Percentiles rank a stretch among this genome's conserved stretches.
Evolutionary conservation across 2,797 vertebrate genomes (phyloP).

Genomic region (Esox lucius): DNA sequence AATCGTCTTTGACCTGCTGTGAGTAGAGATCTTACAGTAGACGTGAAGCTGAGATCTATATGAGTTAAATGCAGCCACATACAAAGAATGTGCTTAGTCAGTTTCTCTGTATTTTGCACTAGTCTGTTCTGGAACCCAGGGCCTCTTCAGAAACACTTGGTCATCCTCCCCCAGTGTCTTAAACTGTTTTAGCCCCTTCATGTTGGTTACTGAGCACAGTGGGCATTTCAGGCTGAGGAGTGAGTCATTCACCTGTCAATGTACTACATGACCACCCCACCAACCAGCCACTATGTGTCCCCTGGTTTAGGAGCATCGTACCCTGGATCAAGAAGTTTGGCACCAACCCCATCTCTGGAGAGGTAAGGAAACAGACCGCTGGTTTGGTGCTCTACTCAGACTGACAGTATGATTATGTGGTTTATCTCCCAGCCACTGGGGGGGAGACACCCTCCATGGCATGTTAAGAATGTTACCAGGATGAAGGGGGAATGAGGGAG

Average conservation of each 20-base stretch:
- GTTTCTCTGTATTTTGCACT: no score
- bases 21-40: slow-evolving; percentile 65
- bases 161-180: no score
- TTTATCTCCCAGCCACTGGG: slow-evolving; percentile 28
- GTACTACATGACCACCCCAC: no score
- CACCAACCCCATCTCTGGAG: slow-evolving; percentile 90
- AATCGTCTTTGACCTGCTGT: slow-evolving; percentile 93
- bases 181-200: no score
- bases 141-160: no score
- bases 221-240: no score
- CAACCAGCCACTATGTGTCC: neutral
- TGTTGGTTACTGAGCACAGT: no score
- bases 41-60: neutral
- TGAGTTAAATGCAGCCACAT: neutral
- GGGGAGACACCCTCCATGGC: slow-evolving; percentile 27
- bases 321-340: slow-evolving; percentile 98
- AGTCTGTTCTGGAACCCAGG: no score
- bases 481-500: no score
- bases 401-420: neutral
- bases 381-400: no score
- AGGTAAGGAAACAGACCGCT: slow-evolving; percentile 69
- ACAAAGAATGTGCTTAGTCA: no score
- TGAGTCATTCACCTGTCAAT: no score
- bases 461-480: neutral
- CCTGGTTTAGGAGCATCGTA: slow-evolving; percentile 85